A percentile compares a stretch with the other conserved stretches of the same genome.
phyloP scores from a whole-genome alignment of 2,113 vertebrate species.

The Xiphias gladius region DNA sequence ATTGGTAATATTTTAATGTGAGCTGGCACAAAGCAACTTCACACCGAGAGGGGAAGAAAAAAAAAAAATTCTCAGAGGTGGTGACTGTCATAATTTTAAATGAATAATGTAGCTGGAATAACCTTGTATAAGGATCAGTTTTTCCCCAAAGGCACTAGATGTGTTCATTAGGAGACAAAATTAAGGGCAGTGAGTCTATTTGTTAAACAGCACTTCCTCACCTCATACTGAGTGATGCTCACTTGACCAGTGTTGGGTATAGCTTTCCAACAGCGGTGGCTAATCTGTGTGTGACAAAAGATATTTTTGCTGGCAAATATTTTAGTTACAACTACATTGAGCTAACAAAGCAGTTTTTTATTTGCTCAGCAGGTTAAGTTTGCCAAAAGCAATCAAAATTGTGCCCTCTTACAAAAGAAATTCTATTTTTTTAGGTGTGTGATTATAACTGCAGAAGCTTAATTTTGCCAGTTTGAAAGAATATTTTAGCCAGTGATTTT shows the following conservation, averaged over 20 bases:
- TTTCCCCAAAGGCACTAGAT: conserved; percentile 43
- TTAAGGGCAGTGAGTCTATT: conserved; percentile 68
- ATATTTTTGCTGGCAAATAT: conserved; percentile 83
- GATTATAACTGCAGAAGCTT: conserved; percentile 33
- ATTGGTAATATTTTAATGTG: conserved; percentile 27
- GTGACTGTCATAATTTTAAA: conserved; percentile 29
- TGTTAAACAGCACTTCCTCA: conserved; percentile 82
- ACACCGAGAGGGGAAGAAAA: background rate
- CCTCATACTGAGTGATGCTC: conserved; percentile 82
- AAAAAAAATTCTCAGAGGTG: conserved; percentile 11
- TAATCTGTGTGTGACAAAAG: conserved; percentile 85
- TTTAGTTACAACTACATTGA: conserved; percentile 77
- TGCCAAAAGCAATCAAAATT: conserved; percentile 42
- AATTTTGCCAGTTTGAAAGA: conserved; percentile 27
- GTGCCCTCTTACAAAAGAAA: background rate
- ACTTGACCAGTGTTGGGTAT: conserved; percentile 83
- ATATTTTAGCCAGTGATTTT: conserved; percentile 42
- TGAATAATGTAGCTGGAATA: conserved; percentile 29
- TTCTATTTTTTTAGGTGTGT: conserved; percentile 10
- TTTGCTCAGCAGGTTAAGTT: conserved; percentile 48
- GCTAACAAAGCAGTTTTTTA: conserved; percentile 58
- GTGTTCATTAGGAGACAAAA: conserved; percentile 58
- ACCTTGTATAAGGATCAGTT: conserved; percentile 46
- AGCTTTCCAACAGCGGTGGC: conserved; percentile 84
- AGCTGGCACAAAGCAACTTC: conserved; percentile 36